These are phyloP conservation scores for Columba livia DNA, from an alignment of 2,113 vertebrate genomes.

Conservation along the genomic window DNA sequence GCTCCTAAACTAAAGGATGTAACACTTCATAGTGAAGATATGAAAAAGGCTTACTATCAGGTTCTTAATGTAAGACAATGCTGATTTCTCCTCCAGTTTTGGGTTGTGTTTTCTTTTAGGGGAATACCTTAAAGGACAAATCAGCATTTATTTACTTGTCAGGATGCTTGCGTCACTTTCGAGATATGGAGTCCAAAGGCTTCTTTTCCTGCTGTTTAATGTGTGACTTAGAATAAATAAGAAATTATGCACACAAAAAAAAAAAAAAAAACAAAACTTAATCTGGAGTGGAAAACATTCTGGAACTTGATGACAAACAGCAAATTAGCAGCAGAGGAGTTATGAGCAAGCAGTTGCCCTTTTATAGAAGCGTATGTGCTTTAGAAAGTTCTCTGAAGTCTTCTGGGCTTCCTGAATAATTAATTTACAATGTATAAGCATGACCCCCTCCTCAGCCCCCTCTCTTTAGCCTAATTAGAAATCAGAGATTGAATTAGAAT, in stretches of 20 bases:
- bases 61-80: slow-evolving; percentile 80
- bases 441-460: rapidly evolving
- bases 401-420: background rate
- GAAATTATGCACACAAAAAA: background rate
- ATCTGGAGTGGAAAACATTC: background rate
- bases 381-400: background rate
- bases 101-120: background rate
- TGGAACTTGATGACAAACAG: background rate
- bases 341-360: background rate
- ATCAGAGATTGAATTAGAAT: background rate
- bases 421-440: background rate
- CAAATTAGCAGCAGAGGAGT: background rate
- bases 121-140: background rate
- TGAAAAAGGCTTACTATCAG: slow-evolving; percentile 88
- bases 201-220: slow-evolving; percentile 37
- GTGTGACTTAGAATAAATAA: background rate
- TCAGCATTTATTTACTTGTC: background rate
- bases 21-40: slow-evolving; percentile 84
- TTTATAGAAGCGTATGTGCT: background rate
- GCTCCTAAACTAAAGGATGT: slow-evolving; percentile 95
- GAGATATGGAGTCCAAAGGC: background rate
- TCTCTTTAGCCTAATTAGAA: background rate
- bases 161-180: background rate
- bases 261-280: background rate
- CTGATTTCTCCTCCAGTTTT: background rate